Evolutionary conservation across 2,797 vertebrate genomes (phyloP).

Genomic region (Cyprinodon diabolis): DNA sequence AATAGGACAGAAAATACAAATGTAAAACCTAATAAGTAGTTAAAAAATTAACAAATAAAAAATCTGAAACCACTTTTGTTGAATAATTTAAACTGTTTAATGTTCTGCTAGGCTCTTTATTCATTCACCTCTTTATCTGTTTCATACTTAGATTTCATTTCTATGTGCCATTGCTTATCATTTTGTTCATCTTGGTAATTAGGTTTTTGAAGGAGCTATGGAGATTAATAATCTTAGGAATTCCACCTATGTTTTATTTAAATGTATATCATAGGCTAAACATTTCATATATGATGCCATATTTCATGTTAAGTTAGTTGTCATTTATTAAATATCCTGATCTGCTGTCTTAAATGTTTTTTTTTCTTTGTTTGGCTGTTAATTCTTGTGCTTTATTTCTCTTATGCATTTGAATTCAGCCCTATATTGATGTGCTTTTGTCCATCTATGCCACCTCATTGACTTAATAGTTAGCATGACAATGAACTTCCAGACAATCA

Average conservation of each 20-base stretch:
- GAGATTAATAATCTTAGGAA: background rate
- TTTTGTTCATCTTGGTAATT: background rate
- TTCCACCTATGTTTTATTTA: background rate
- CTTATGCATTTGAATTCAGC: background rate
- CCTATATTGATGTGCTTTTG: background rate
- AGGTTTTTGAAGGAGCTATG: background rate
- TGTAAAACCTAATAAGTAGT: background rate
- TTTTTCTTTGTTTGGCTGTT: background rate
- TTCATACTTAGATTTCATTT: background rate
- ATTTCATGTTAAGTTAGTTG: no score
- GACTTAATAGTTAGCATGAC: conserved; percentile 48
- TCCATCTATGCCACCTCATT: background rate
- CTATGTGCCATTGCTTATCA: background rate
- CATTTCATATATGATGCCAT: no score
- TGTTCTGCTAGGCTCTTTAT: background rate
- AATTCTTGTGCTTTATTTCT: background rate
- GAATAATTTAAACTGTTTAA: background rate
- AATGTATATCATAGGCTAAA: background rate
- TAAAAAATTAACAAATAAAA: background rate
- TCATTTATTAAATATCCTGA: background rate
- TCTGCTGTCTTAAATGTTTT: background rate
- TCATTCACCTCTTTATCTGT: background rate
- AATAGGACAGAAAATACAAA: background rate
- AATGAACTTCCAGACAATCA: conserved; percentile 42
- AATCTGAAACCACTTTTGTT: background rate